Percentiles rank a stretch among this genome's conserved stretches.
Conservation (phyloP, 1,140 invertebrate genomes). For the Rhopalosiphum padi region DNA sequence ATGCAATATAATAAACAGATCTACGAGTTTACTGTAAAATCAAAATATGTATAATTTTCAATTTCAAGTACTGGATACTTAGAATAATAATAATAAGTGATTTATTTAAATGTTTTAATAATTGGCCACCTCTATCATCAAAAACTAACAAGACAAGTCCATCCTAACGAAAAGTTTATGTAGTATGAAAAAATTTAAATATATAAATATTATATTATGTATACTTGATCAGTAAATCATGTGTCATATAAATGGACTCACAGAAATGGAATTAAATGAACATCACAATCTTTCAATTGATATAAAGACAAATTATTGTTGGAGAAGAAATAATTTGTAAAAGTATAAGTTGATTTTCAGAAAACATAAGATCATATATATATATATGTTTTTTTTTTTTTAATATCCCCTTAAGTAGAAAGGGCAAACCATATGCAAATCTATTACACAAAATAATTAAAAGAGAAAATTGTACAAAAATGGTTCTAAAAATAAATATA, state of each 20-base stretch:
- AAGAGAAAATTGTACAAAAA: conserved; percentile 51
- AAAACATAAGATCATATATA: neutral
- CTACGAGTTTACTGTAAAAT: neutral
- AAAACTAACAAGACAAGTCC: conserved; percentile 1
- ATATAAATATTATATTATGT: conserved; percentile 13
- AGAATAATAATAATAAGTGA: neutral
- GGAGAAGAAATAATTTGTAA: neutral
- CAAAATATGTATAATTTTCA: neutral
- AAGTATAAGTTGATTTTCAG: neutral
- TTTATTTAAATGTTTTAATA: neutral
- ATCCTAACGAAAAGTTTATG: neutral
- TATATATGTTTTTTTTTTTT: neutral
- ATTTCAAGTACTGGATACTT: neutral
- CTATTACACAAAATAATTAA: conserved; percentile 36
- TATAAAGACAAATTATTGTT: neutral
- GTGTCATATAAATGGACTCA: neutral
- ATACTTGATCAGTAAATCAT: neutral
- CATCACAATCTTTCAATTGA: neutral
- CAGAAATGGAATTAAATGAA: neutral
- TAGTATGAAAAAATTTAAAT: neutral
- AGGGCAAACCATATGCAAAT: neutral
- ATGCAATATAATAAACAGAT: conserved; percentile 23
- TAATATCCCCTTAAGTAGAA: neutral
- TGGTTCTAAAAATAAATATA: conserved; percentile 48
- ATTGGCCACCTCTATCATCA: neutral